Evolutionary conservation across 2,888 invertebrate species (phyloP).

Genomic region (Drosophila anceps): DNA sequence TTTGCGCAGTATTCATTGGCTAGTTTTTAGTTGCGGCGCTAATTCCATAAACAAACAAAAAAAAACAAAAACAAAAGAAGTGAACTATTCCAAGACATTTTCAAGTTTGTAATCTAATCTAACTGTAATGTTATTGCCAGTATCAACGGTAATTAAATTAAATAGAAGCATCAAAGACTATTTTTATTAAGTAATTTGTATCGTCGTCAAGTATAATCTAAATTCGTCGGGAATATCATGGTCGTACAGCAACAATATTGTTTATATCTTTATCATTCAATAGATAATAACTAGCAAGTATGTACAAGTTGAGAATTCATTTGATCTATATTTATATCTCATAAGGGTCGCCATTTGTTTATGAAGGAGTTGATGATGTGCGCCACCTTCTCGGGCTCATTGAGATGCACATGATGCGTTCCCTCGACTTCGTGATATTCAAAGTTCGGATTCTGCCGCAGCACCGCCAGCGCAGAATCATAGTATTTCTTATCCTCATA

Average conservation of each 20-base stretch:
- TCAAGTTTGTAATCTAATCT: conserved; percentile 64
- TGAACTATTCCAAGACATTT: conserved; percentile 39
- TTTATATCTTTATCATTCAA: background rate
- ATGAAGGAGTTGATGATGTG: conserved; percentile 87
- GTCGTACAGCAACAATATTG: background rate
- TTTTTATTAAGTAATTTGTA: conserved; percentile 20
- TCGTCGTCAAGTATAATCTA: conserved; percentile 17
- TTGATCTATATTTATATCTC: conserved; percentile 12
- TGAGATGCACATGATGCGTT: conserved; percentile 91
- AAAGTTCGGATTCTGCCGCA: conserved; percentile 87
- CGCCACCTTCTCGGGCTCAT: conserved; percentile 88
- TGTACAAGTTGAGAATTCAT: conserved; percentile 20
- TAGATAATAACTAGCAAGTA: conserved; percentile 26
- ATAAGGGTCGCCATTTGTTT: conserved; percentile 84
- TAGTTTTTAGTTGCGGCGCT: conserved; percentile 59
- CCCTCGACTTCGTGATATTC: conserved; percentile 88
- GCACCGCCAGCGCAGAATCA: conserved; percentile 86
- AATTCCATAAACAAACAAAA: conserved; percentile 57
- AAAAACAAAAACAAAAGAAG: conserved; percentile 23
- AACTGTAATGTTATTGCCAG: conserved; percentile 74
- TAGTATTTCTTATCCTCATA: conserved; percentile 87
- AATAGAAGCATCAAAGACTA: conserved; percentile 52
- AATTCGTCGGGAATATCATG: conserved; percentile 27
- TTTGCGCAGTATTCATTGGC: conserved; percentile 54
- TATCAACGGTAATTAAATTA: conserved; percentile 70